Base-by-base conservation (phyloP, 2,797 vertebrate species). In the Microcaecilia unicolor region DNA sequence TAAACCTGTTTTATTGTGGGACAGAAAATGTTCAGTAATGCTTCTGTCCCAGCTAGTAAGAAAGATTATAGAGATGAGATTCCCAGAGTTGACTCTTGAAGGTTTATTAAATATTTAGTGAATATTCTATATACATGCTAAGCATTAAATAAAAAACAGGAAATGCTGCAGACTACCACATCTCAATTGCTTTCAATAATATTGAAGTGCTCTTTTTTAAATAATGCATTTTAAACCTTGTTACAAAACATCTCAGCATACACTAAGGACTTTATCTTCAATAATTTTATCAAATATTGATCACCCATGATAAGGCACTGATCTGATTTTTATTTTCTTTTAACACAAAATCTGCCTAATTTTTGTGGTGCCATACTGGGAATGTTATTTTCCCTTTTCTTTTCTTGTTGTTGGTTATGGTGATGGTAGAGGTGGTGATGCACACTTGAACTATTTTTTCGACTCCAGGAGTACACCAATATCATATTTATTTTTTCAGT, bases 81-180 rank as follows among this genome's bases (percentile, higher is more conserved):
- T 51, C 60, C n/a, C 38, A 52, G 59, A 50, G 64, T 40, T 35
- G 64, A 57, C 70, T 56, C 78, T 72, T 63, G 72, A 48, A 78
- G 64, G 68, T 76, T 76, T 73, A 78, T 67, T 77, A 78, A 73
- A 72, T 70, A 85, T 78, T 77, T 58, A 69, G 27, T 37, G 41
- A 46, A 48, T 48, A 58, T 41, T 38, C 47, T 41, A 41, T 41
- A 41, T 16, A 71, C 65, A 72, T 37, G 45, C 55, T 56, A 70
- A 37, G 67, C 72, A 80, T 70, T 75, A 80, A 81, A 66, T 39
- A 62, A 52, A 67, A 56, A 41, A 3, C 36, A 44, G 52, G 65
- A 76, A 67, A 60, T 52, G 49, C 32, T 58, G 31, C 33, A 37
- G 27, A 62, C 20, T 47, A 52, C 23, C 19, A 18, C 39, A 58